Percentiles rank a stretch among this genome's conserved stretches.
Evolutionary conservation across 2,797 vertebrate species (phyloP).

Genomic region (Choloepus didactylus): DNA sequence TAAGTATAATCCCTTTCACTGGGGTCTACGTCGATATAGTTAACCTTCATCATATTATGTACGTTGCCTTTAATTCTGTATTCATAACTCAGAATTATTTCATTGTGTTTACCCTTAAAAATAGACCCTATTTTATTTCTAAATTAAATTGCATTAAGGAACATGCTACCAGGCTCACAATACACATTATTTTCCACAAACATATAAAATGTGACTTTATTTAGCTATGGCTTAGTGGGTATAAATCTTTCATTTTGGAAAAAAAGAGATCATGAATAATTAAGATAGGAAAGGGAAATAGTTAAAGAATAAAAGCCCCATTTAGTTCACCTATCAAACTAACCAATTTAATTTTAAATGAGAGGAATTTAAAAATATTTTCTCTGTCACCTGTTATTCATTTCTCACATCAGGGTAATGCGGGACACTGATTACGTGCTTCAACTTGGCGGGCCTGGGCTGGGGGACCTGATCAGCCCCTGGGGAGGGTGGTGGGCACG

Average conservation of each 20-base stretch:
- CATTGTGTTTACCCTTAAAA: slow-evolving; percentile 45
- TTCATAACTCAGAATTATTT: slow-evolving; percentile 61
- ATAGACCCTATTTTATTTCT: slow-evolving; percentile 54
- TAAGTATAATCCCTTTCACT: slow-evolving; percentile 25
- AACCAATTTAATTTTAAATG: slow-evolving; percentile 30
- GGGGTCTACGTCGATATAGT: slow-evolving; percentile 54
- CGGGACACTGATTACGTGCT: too few relatives aligned
- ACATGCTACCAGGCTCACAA: not conserved
- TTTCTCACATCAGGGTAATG: slow-evolving; percentile 15
- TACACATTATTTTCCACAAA: slow-evolving; percentile 23
- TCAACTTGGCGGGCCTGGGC: too few relatives aligned
- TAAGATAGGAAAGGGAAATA: not conserved
- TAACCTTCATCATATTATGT: slow-evolving; percentile 43
- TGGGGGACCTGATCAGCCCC: too few relatives aligned
- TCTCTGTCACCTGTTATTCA: not conserved
- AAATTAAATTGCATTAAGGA: slow-evolving; percentile 67
- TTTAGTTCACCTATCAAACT: slow-evolving; percentile 19
- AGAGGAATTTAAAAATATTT: slow-evolving; percentile 6
- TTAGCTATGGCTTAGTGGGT: not conserved
- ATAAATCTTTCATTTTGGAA: slow-evolving; percentile 33
- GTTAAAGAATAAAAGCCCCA: not conserved
- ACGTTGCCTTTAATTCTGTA: slow-evolving; percentile 62
- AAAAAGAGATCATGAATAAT: slow-evolving; percentile 12
- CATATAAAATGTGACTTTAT: slow-evolving; percentile 29
- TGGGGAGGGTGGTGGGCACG: too few relatives aligned